Base-by-base conservation (phyloP, 2,888 invertebrate species). In the Philopedon plagiatum region DNA sequence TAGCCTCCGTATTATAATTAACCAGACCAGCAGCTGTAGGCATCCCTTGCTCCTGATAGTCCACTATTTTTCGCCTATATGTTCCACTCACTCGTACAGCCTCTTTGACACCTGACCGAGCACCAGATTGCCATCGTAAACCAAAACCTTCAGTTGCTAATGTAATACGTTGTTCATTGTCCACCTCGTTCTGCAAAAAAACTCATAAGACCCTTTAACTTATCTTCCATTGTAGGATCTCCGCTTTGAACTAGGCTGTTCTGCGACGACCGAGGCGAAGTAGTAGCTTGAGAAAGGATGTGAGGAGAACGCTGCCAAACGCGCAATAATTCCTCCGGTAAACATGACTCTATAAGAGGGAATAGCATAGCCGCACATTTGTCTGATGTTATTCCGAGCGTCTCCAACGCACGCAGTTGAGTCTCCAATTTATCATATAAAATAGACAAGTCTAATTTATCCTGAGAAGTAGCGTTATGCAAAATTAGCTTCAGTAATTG, bases 281-380 rank as follows among this genome's bases (percentile, higher is more conserved):
- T n/a, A n/a, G n/a, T n/a, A 9, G 58, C 81, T 81, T 15, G 81
- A 78, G 5, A 82, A 26, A 26, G 3, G 7, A 26, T 26, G 7
- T 26, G 26, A 26, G 26, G 26, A 5, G 26, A 71, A 5, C 26
- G 26, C 26, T 26, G 26, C 26, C 26, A 26, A 26, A 7, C 26
- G 7, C 26, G 26, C 26, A 26, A 26, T 26, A 26, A 26, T 26
- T 26, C 7, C 7, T 26, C 26, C 7, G 26, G 26, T 7, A 26
- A 26, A 26, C 26, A 26, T 7, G 26, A 26, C 7, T 7, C 26
- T 26, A 26, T 26, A 26, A 26, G 7, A 26, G 81, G 82, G 64
- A 78, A 81, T 5, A 81, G 57, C 75, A 80, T 79, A 2, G 79
- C 77, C 7, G 77, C 76, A 71, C 73, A 81, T 69, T 78, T 81